These are phyloP conservation scores for Chitala chitala DNA, from an alignment of 2,113 vertebrate species.

Conservation along the genomic window DNA sequence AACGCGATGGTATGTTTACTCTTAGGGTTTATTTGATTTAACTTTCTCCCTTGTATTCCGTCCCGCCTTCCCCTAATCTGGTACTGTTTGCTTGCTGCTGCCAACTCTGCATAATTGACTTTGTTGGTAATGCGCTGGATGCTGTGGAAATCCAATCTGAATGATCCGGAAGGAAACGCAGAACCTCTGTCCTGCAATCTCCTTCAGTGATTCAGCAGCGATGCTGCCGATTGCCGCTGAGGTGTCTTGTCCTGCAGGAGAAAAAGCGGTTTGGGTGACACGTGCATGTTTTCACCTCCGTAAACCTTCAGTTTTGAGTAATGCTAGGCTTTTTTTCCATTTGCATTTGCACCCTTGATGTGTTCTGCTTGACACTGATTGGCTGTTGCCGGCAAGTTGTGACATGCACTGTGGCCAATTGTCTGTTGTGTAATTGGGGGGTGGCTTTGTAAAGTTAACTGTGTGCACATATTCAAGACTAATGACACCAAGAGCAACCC, in stretches of 20 bases:
- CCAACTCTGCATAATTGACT: slow-evolving; percentile 28
- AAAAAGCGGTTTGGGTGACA: slow-evolving; percentile 28
- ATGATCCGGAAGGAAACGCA: slow-evolving; percentile 50
- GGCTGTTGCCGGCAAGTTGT: no score
- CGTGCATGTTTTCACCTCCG: background rate
- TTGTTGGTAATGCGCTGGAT: background rate
- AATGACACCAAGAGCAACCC: no score
- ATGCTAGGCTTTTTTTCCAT: background rate
- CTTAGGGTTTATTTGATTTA: no score
- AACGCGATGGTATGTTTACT: no score
- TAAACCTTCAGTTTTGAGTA: background rate
- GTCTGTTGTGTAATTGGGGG: no score
- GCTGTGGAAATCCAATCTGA: slow-evolving; percentile 57
- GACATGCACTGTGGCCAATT: background rate
- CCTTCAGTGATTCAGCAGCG: slow-evolving; percentile 55
- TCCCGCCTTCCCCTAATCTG: background rate
- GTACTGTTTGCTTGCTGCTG: slow-evolving; percentile 23
- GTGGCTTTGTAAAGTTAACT: no score
- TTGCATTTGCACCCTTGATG: background rate
- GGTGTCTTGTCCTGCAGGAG: slow-evolving; percentile 58
- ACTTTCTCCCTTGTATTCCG: no score
- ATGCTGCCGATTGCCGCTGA: slow-evolving; percentile 50
- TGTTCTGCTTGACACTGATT: background rate
- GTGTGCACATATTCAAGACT: no score
- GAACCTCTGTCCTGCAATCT: slow-evolving; percentile 43